Percentiles rank a stretch among this genome's conserved stretches.
Evolutionary conservation across 2,113 vertebrate species (phyloP).

Genomic region (Eclectus roratus): DNA sequence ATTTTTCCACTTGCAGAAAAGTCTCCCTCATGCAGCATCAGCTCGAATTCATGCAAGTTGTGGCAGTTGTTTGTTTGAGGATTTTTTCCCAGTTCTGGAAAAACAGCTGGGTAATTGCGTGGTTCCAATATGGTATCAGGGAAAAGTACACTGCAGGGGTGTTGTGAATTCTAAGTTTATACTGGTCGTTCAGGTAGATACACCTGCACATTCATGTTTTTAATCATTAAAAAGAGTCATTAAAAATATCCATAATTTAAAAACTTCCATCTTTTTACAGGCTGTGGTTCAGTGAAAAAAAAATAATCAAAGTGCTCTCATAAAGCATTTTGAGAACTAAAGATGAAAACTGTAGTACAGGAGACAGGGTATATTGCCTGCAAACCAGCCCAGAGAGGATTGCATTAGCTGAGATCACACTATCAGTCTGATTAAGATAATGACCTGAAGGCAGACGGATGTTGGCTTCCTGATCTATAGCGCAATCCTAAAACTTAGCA

Average conservation of each 20-base stretch:
- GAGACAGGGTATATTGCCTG: background rate
- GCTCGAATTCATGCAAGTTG: background rate
- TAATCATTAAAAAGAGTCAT: background rate
- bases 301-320: background rate
- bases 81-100: background rate
- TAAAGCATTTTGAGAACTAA: background rate
- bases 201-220: background rate
- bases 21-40: accelerated
- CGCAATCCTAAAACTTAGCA: background rate
- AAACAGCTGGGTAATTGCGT: accelerated
- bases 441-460: background rate
- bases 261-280: background rate
- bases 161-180: background rate
- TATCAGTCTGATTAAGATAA: background rate
- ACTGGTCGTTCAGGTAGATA: background rate
- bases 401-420: background rate
- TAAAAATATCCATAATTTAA: background rate
- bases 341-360: background rate
- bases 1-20: background rate
- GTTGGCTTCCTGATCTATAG: background rate
- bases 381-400: background rate
- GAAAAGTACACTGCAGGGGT: background rate
- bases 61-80: background rate
- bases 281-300: background rate
- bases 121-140: background rate